Conservation (phyloP, 1,140 invertebrate genomes). For the Conopomorpha cramerella region DNA sequence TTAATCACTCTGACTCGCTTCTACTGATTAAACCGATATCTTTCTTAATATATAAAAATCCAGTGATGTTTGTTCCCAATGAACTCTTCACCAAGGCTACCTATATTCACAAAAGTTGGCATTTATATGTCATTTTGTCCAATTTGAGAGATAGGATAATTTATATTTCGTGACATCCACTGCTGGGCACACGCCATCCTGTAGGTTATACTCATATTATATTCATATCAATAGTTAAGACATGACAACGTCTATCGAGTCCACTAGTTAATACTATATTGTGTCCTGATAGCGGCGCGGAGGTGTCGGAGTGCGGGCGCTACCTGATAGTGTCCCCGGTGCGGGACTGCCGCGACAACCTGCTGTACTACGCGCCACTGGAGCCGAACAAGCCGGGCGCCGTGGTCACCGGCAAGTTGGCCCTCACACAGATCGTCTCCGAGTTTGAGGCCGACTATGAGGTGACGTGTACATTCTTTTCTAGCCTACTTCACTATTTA, state of each 20-base stretch:
- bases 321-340: conserved; percentile 81
- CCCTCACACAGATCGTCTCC: conserved; percentile 72
- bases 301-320: conserved; percentile 90
- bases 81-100: too few relatives aligned
- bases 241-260: too few relatives aligned
- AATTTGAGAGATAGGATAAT: too few relatives aligned
- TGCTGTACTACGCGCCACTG: conserved; percentile 83
- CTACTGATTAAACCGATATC: too few relatives aligned
- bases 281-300: conserved; percentile 65
- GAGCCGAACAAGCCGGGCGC: conserved; percentile 60
- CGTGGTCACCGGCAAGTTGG: conserved; percentile 67
- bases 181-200: too few relatives aligned
- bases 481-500: conserved; percentile 6
- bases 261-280: conserved; percentile 1
- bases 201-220: too few relatives aligned
- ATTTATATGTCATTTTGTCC: too few relatives aligned
- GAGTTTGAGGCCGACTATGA: conserved; percentile 91
- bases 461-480: conserved; percentile 61
- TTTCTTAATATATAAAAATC: too few relatives aligned
- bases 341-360: conserved; percentile 87
- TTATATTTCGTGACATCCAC: too few relatives aligned
- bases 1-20: too few relatives aligned
- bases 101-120: too few relatives aligned
- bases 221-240: conserved; percentile 3
- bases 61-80: too few relatives aligned